These are phyloP conservation scores for Subanguina moxae DNA, from an alignment of 1,140 invertebrate species.

Conservation along the genomic window DNA sequence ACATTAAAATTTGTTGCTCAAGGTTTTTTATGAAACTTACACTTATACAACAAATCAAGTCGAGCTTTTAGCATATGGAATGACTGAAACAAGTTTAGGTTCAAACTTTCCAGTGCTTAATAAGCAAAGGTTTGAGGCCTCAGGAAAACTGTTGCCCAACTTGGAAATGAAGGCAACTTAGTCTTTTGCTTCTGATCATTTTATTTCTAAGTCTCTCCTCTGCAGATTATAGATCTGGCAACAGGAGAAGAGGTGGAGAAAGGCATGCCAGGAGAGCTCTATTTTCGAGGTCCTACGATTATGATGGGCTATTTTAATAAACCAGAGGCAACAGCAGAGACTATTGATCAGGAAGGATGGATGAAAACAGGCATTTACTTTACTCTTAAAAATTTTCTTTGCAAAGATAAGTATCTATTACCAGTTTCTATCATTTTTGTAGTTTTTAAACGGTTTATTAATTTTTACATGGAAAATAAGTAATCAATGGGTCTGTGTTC, in stretches of 20 bases:
- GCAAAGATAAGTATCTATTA: too few relatives aligned
- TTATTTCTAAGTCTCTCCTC: neutral
- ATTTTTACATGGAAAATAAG: too few relatives aligned
- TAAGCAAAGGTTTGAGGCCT: conserved; percentile 23
- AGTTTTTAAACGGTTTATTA: too few relatives aligned
- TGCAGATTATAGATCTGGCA: conserved; percentile 24
- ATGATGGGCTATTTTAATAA: conserved; percentile 44
- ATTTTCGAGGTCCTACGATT: conserved; percentile 34
- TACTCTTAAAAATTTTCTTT: too few relatives aligned
- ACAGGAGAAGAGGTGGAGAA: conserved; percentile 20
- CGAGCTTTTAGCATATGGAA: conserved; percentile 34
- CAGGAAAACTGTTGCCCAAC: conserved; percentile 28
- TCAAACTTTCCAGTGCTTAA: conserved; percentile 33
- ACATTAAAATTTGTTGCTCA: conserved; percentile 1
- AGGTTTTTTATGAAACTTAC: too few relatives aligned
- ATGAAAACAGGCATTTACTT: conserved; percentile 74
- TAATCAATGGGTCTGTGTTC: too few relatives aligned
- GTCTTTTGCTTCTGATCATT: neutral
- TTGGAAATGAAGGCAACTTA: conserved; percentile 35
- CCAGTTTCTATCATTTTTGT: too few relatives aligned
- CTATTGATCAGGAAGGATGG: conserved; percentile 71
- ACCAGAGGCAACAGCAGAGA: conserved; percentile 61
- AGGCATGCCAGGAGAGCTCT: conserved; percentile 32
- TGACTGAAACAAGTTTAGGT: conserved; percentile 33
- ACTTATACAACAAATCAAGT: too few relatives aligned